Evolutionary conservation across 2,113 vertebrate genomes (phyloP).

Genomic region (Gobiocypris rarus): DNA sequence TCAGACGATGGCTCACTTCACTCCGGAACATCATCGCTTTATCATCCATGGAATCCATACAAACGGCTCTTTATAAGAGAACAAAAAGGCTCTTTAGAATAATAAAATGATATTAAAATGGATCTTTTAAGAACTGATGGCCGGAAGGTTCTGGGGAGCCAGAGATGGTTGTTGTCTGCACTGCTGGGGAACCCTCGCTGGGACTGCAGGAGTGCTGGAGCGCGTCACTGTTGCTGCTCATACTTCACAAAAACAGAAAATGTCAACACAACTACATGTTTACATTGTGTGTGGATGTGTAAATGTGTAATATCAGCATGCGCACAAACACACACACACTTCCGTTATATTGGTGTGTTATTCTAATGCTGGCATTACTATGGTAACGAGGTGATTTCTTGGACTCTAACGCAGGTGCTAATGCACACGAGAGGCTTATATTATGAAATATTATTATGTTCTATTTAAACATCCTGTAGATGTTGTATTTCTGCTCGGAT

Average conservation of each 20-base stretch:
- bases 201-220: too few relatives aligned
- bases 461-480: conserved; percentile 27
- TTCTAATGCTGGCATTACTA: conserved; percentile 31
- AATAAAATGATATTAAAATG: too few relatives aligned
- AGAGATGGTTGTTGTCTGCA: too few relatives aligned
- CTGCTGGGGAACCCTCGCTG: too few relatives aligned
- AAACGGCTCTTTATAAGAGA: too few relatives aligned
- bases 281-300: neutral
- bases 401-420: conserved; percentile 29
- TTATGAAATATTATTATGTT: conserved; percentile 39
- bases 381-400: conserved; percentile 26
- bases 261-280: conserved; percentile 27
- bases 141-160: too few relatives aligned
- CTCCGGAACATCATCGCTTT: too few relatives aligned
- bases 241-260: neutral
- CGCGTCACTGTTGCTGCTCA: neutral
- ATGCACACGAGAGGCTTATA: conserved; percentile 24
- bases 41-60: too few relatives aligned
- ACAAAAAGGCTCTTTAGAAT: too few relatives aligned
- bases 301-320: conserved; percentile 8
- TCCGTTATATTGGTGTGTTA: neutral
- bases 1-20: too few relatives aligned
- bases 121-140: too few relatives aligned
- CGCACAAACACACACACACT: conserved; percentile 15
- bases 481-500: conserved; percentile 37